phyloP scores from a whole-genome alignment of 1,140 invertebrate species.

The Cheumatopsyche charites region DNA sequence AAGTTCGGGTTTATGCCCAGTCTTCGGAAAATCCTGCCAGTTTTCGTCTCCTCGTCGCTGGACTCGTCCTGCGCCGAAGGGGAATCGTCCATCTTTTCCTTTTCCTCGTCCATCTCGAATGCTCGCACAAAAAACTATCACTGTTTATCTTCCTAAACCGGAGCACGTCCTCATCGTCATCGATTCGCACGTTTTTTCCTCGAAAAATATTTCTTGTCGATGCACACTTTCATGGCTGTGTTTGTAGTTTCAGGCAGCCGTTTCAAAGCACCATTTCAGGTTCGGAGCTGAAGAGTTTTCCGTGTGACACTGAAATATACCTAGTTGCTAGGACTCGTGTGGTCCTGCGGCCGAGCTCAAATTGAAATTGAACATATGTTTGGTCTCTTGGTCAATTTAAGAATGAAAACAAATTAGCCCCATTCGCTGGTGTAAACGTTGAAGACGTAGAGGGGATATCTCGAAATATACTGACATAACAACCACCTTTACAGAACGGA shows the following conservation, averaged over 20 bases:
- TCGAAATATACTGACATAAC: conserved; percentile 35
- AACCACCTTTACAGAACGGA: conserved; percentile 23
- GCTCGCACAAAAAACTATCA: conserved; percentile 9
- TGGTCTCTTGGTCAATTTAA: conserved; percentile 49
- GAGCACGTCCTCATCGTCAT: no score
- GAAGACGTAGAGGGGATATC: conserved; percentile 32
- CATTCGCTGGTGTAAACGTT: conserved; percentile 42
- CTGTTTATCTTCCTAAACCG: no score
- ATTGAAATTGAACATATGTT: conserved; percentile 49
- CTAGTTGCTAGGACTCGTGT: conserved; percentile 39
- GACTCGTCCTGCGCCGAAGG: conserved; percentile 44
- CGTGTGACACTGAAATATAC: not conserved
- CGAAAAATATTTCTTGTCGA: no score
- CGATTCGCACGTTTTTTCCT: no score
- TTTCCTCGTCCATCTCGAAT: conserved; percentile 48
- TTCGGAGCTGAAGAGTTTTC: not conserved
- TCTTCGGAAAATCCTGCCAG: conserved; percentile 53
- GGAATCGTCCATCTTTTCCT: conserved; percentile 55
- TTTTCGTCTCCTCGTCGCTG: conserved; percentile 54
- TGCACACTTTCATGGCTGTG: not conserved
- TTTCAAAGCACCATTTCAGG: not conserved
- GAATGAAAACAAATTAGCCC: conserved; percentile 49
- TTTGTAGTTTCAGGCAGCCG: no score
- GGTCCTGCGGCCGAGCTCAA: conserved; percentile 46
- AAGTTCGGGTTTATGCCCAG: conserved; percentile 72